Evolutionary conservation across 1,140 invertebrate genomes (phyloP), one percentile per base, ranked within the genome.

Genomic region (Drosophila varians): DNA sequence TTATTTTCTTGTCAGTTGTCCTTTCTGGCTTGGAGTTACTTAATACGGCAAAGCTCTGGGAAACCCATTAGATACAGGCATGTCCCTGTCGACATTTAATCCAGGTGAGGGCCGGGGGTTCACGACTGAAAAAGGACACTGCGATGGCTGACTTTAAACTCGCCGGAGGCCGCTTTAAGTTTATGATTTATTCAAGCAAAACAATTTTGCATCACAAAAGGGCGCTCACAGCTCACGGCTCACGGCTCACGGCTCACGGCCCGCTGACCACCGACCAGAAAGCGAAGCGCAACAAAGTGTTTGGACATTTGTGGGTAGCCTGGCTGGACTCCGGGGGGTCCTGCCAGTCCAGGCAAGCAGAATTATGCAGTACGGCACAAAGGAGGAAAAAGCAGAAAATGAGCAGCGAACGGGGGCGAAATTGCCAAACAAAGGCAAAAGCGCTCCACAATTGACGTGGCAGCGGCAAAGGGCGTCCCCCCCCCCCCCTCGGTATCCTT

Each of bases 131-230:
- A 23, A 48, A 19, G 54, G 53, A 42, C 43, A 48, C 31, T 21
- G 4, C 0, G 8, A 18, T 12, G 25, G 45, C 54, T 54, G 55
- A 56, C 66, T 82, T 76, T 72, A 72, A 80, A 43, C 28, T 26
- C n/a, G 21, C 31, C 26, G 23, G 23, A 18, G 18, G 38, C 43
- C 51, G 26, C 70, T 57, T 72, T 65, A 75, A 79, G 75, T 57
- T 71, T 52, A 84, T 83, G 77, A 84, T 79, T 84, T 72, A 84
- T 84, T 84, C 80, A 86, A 68, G 80, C 79, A 86, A 83, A 83
- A 68, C 79, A 84, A 75, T 73, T 83, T 83, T 83, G 71, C 71
- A 84, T 78, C 43, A 84, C 80, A 78, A 83, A 83, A 75, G 57
- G 78, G 62, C 76, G 56, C 55, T n/a, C n/a, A n/a, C n/a, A n/a